phyloP scores from a whole-genome alignment of 2,888 invertebrate species.

The Halocaridina rubra region DNA sequence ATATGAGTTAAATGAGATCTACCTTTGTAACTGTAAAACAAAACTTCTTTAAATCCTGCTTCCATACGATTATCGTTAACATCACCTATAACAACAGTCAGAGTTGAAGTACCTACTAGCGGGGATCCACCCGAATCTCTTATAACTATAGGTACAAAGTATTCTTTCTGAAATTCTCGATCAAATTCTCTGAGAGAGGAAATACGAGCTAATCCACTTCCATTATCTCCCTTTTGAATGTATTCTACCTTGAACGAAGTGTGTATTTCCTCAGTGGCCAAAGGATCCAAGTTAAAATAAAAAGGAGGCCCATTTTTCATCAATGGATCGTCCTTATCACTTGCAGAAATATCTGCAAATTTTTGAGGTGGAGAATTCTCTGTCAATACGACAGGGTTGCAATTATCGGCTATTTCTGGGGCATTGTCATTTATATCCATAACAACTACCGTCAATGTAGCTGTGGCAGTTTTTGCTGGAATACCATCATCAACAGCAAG shows the following conservation, averaged over 20 bases:
- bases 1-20: constrained; percentile 72
- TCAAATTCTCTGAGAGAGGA: constrained; percentile 93
- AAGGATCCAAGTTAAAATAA: constrained; percentile 91
- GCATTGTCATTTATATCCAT: constrained; percentile 96
- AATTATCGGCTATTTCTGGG: constrained; percentile 80
- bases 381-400: constrained; percentile 85
- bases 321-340: constrained; percentile 92
- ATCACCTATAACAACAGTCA: constrained; percentile 97
- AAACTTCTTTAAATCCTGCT: constrained; percentile 94
- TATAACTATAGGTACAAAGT: constrained; percentile 95
- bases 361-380: constrained; percentile 92
- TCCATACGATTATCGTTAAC: constrained; percentile 99
- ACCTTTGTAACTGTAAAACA: constrained; percentile 91
- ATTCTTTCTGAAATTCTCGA: constrained; percentile 95
- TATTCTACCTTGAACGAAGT: constrained; percentile 96
- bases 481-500: constrained; percentile 94
- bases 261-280: constrained; percentile 91
- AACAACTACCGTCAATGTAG: constrained; percentile 92
- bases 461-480: constrained; percentile 92
- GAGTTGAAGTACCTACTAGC: constrained; percentile 94
- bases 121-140: constrained; percentile 97
- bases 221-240: constrained; percentile 96
- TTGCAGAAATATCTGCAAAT: constrained; percentile 91
- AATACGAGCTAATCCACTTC: constrained; percentile 97
- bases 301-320: constrained; percentile 98